Base-by-base conservation (phyloP, 2,888 invertebrate species). In the Liodrosophila aerea region DNA sequence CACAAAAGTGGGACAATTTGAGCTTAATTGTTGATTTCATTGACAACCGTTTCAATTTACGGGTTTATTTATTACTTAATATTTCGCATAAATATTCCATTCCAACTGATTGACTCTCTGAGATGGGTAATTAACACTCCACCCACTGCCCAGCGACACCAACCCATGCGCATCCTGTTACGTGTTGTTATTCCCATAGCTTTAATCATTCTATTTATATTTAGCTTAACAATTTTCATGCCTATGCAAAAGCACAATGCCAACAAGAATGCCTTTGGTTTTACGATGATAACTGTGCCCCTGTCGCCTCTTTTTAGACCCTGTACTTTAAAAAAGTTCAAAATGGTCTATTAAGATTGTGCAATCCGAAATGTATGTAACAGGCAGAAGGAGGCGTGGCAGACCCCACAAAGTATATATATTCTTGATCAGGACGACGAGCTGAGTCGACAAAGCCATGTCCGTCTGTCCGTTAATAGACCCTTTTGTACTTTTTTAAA, bases 221-320 rank as follows among this genome's bases (percentile, higher is more conserved):
- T 77, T 77, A 66, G 74, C 43, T 77, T 66, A 72, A 47, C 44
- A 77, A 77, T 81, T 77, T 49, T 64, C 77, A 77, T 74, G 64
- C 46, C 46, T 34, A 47, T 77, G 82, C 77, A 72, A 77, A 80
- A 73, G 46, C 39, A 70, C 74, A 62, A 66, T 47, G 45, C 47
- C 54, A 59, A 61, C 40, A 61, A 16, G 9, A 49, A 18, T 7
- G 13, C 5, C 29, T 22, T n/a, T n/a, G n/a, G n/a, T n/a, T n/a
- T n/a, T n/a, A n/a, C n/a, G n/a, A n/a, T n/a, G n/a, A n/a, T n/a
- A n/a, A n/a, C n/a, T n/a, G n/a, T n/a, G n/a, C n/a, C n/a, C n/a
- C n/a, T n/a, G n/a, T n/a, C n/a, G n/a, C n/a, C n/a, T n/a, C n/a
- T n/a, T n/a, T n/a, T n/a, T n/a, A n/a, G n/a, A n/a, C n/a, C n/a